A percentile compares a stretch with the other conserved stretches of the same genome.
Evolutionary conservation across 2,888 invertebrate genomes (phyloP).

Genomic region (Toxonevra muliebris): DNA sequence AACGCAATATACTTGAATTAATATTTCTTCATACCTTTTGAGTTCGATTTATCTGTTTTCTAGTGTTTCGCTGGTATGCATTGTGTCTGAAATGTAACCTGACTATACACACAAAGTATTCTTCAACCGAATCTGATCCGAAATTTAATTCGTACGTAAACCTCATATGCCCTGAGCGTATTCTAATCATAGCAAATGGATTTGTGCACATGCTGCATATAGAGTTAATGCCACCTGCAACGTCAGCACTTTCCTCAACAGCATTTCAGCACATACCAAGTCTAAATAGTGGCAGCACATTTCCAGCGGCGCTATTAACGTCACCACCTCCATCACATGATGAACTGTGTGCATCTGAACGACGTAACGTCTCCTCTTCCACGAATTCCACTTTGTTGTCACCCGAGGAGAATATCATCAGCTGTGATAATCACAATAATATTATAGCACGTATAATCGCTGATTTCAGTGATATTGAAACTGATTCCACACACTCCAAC

Average conservation of each 20-base stretch:
- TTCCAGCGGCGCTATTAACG: conserved; percentile 23
- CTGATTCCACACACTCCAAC: conserved; percentile 64
- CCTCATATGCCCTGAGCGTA: conserved; percentile 76
- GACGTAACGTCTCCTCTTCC: conserved; percentile 32
- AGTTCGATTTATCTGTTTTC: background rate
- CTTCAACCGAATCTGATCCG: conserved; percentile 86
- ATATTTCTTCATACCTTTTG: background rate
- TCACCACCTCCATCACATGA: conserved; percentile 37
- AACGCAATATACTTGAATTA: background rate
- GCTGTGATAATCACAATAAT: conserved; percentile 67
- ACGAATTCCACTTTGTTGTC: conserved; percentile 12
- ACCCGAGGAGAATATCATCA: conserved; percentile 43
- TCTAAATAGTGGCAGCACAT: conserved; percentile 27
- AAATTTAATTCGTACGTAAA: conserved; percentile 77
- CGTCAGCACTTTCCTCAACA: conserved; percentile 4
- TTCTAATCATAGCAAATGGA: conserved; percentile 85
- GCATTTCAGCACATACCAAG: conserved; percentile 26
- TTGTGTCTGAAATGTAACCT: conserved; percentile 89
- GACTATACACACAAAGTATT: conserved; percentile 91
- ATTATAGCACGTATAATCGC: conserved; percentile 71
- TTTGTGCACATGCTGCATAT: conserved; percentile 81
- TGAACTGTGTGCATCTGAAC: conserved; percentile 35
- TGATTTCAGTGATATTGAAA: conserved; percentile 72
- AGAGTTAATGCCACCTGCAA: conserved; percentile 66
- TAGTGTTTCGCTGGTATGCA: conserved; percentile 71